Conservation (phyloP, 1,140 invertebrate genomes). For the Procambarus virginalis region DNA sequence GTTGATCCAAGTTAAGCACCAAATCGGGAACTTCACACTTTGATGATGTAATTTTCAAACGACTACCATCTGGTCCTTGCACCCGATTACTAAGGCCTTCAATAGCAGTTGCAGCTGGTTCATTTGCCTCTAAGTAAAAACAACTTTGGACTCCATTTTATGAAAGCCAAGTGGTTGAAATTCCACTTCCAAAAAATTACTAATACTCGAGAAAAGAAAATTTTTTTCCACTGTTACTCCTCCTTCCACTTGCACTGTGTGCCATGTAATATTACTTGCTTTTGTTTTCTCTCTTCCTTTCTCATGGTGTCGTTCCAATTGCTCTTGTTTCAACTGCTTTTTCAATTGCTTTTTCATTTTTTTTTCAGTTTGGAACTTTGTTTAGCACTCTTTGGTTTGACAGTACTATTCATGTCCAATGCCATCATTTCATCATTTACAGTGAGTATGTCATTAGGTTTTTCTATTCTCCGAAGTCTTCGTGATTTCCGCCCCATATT, state of each 20-base stretch:
- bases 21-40: conserved; percentile 25
- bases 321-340: conserved; percentile 2
- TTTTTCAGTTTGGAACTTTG: conserved; percentile 38
- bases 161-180: conserved; percentile 55
- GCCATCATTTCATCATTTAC: conserved; percentile 10
- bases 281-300: neutral
- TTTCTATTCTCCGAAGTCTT: neutral
- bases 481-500: conserved; percentile 40
- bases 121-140: conserved; percentile 54
- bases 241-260: conserved; percentile 26
- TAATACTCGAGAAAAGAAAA: conserved; percentile 50
- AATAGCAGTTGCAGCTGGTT: conserved; percentile 51
- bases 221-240: conserved; percentile 18
- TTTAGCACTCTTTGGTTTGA: conserved; percentile 21
- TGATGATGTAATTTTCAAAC: conserved; percentile 39
- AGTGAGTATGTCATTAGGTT: neutral
- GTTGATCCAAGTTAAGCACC: conserved; percentile 46
- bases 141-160: conserved; percentile 39
- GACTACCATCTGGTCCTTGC: conserved; percentile 40
- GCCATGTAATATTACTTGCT: conserved; percentile 16
- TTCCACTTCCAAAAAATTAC: conserved; percentile 32
- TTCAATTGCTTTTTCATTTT: conserved; percentile 14
- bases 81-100: conserved; percentile 35
- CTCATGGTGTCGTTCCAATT: neutral
- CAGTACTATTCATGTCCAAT: neutral